Evolutionary conservation across 2,888 invertebrate genomes (phyloP).

Genomic region (Erebia aethiops): DNA sequence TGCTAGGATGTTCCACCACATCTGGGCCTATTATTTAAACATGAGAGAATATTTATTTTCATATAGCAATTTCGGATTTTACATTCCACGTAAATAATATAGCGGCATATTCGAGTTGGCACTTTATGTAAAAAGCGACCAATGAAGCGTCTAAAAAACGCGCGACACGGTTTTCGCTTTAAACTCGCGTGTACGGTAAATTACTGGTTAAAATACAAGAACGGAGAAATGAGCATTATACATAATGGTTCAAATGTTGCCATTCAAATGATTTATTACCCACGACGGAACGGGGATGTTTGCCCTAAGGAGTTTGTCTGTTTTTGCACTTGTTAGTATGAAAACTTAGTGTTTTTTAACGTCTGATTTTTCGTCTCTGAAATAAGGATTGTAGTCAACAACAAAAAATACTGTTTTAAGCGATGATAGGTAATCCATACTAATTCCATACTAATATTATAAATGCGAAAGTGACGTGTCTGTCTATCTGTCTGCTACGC

Average conservation of each 20-base stretch:
- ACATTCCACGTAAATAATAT: slow-evolving; percentile 29
- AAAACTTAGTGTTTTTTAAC: too few relatives aligned
- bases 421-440: too few relatives aligned
- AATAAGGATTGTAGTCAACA: too few relatives aligned
- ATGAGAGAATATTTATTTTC: slow-evolving; percentile 22
- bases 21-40: slow-evolving; percentile 9
- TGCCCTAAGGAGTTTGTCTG: too few relatives aligned
- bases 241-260: not conserved
- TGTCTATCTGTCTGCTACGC: too few relatives aligned
- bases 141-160: slow-evolving; percentile 28
- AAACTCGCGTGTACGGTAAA: slow-evolving; percentile 11
- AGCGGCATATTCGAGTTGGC: slow-evolving; percentile 33
- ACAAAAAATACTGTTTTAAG: too few relatives aligned
- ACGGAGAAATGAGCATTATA: not conserved
- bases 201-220: not conserved
- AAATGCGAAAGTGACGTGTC: too few relatives aligned
- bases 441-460: too few relatives aligned
- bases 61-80: slow-evolving; percentile 27
- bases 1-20: not conserved
- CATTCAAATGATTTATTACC: not conserved
- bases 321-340: too few relatives aligned
- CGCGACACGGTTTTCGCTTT: slow-evolving; percentile 28
- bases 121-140: slow-evolving; percentile 27
- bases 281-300: too few relatives aligned
- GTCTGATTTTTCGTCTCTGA: too few relatives aligned